Percentiles rank a stretch among this genome's conserved stretches.
These are phyloP conservation scores for Pogoniulus pusillus DNA, from an alignment of 2,797 vertebrate species.

Conservation along the genomic window DNA sequence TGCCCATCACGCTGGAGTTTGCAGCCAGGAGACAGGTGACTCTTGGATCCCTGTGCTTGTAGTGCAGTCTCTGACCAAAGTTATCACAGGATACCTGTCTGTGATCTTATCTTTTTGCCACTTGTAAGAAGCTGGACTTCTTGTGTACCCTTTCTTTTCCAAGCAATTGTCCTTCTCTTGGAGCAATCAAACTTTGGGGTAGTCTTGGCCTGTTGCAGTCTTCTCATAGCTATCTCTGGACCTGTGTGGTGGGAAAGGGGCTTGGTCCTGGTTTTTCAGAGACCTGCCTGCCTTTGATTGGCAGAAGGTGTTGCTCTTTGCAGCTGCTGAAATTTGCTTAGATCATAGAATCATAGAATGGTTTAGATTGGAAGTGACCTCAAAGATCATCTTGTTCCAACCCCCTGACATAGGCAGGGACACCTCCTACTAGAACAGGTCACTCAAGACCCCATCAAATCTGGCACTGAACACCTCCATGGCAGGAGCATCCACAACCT, in stretches of 20 bases:
- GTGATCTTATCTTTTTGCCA: not conserved
- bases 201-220: not conserved
- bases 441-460: too few species aligned
- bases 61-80: rapidly evolving
- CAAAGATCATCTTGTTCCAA: too few species aligned
- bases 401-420: too few species aligned
- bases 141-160: not conserved
- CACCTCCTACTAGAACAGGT: too few species aligned
- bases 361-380: too few species aligned
- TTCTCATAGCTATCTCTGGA: not conserved
- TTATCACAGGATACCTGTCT: not conserved
- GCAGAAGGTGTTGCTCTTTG: not conserved
- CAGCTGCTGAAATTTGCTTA: not conserved
- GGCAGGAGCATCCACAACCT: too few species aligned
- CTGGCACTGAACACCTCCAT: too few species aligned
- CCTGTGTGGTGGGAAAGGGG: not conserved
- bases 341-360: too few species aligned
- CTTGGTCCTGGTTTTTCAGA: not conserved
- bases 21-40: not conserved
- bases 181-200: not conserved
- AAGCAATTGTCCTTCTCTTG: not conserved
- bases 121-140: not conserved
- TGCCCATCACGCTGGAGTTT: not conserved
- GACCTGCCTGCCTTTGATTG: not conserved
- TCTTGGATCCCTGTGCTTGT: not conserved